Evolutionary conservation across 2,888 invertebrate genomes (phyloP), one percentile per base, ranked within the genome.

Genomic region (Trachelus stipa): DNA sequence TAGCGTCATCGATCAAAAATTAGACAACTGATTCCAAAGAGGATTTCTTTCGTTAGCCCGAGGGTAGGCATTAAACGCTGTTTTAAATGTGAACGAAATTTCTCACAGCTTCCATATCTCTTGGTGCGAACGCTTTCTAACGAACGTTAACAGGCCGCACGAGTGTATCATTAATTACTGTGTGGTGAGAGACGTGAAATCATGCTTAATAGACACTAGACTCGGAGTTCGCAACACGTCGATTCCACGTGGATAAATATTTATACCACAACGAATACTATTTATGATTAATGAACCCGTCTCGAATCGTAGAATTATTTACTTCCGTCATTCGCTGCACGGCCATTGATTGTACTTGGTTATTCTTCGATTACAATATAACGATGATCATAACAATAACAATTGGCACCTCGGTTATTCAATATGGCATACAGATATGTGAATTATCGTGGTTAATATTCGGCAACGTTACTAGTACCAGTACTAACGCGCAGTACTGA

Each of bases 211-310:
- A 56, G 56, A 56, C 23, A 56, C 56, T 23, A 56, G 23, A 56
- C 23, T 23, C 56, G 9, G 56, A 56, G 56, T 56, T 56, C 56
- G 56, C 56, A 71, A 71, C 31, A 34, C 71, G 15, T 71, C 71
- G 71, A 71, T 71, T 34, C 71, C 12, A 12, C 71, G 4, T 31
- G 34, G 71, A 71, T 34, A 34, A 31, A 34, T 34, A 71, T 71
- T 71, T 71, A 4, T 71, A 34, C 71, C 71, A 31, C 33, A 33
- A 74, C 56, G 37, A 35, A 74, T 77, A 31, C 40, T 12, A 75
- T 68, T 76, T 76, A 80, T 81, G 83, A 81, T 80, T 84, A 83
- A 83, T 83, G 83, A 79, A 79, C 78, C 73, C 73, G 76, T 79
- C 78, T 81, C 79, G 80, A 81, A 81, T 81, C 81, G 80, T 78